A percentile compares a stretch with the other conserved stretches of the same genome.
These are phyloP conservation scores for Entosphenus tridentatus DNA, from an alignment of 2,113 vertebrate species.

Conservation along the genomic window DNA sequence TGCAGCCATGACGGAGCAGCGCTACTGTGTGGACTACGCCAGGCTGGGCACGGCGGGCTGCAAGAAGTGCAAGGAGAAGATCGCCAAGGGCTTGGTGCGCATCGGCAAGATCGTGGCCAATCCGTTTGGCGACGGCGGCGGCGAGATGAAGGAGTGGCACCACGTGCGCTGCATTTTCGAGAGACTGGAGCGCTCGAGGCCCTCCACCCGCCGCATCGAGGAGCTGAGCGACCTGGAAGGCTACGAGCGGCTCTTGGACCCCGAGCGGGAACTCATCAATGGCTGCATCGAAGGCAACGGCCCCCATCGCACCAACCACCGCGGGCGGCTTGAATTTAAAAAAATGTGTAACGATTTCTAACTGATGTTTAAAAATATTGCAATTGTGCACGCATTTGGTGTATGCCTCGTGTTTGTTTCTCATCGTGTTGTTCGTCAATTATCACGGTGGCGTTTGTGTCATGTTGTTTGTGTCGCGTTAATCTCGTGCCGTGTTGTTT, in stretches of 20 bases:
- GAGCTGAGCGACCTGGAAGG: conserved; percentile 85
- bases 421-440: no score
- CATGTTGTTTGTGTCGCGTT: no score
- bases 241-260: conserved; percentile 72
- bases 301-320: no score
- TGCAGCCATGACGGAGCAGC: conserved; percentile 55
- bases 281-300: background rate
- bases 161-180: conserved; percentile 87
- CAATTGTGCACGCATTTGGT: no score
- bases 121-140: conserved; percentile 76
- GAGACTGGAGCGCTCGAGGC: conserved; percentile 69
- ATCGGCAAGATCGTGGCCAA: conserved; percentile 88
- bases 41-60: conserved; percentile 79
- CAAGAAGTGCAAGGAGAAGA: conserved; percentile 97
- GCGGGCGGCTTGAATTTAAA: no score
- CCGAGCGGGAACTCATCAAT: conserved; percentile 52
- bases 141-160: conserved; percentile 98
- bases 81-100: conserved; percentile 57
- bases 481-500: no score
- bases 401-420: no score
- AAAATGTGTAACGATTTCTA: no score
- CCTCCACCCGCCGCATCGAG: conserved; percentile 82
- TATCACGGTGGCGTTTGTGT: no score
- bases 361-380: no score
- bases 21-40: conserved; percentile 78